These are phyloP conservation scores for Cinara cedri DNA, from an alignment of 2,888 invertebrate genomes.

Conservation along the genomic window DNA sequence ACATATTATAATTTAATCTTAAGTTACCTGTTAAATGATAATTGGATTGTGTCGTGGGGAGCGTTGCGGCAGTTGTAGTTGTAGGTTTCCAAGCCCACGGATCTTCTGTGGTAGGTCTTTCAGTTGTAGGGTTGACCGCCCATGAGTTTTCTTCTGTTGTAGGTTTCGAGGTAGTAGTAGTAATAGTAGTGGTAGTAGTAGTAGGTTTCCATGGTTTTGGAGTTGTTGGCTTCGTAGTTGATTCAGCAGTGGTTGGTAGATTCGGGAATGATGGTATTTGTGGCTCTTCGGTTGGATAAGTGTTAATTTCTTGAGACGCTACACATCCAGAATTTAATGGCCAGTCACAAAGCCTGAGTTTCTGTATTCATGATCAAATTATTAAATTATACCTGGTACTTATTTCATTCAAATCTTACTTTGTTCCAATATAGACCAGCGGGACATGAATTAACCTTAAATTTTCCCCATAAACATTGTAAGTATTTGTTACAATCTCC, in stretches of 20 bases:
- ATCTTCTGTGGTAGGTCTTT: constrained; percentile 57
- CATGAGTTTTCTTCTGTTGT: constrained; percentile 27
- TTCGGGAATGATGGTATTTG: constrained; percentile 57
- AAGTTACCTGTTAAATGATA: constrained; percentile 60
- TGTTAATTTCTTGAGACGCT: constrained; percentile 31
- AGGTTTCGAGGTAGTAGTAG: constrained; percentile 58
- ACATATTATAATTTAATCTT: not conserved
- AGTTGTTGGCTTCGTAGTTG: constrained; percentile 60
- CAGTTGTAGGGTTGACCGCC: constrained; percentile 58
- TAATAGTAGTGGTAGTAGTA: constrained; percentile 46
- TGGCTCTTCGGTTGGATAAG: constrained; percentile 32
- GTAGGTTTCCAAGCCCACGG: constrained; percentile 59
- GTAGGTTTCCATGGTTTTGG: constrained; percentile 59
- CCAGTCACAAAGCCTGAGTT: constrained; percentile 60
- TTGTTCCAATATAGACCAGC: constrained; percentile 77
- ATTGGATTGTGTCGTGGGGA: constrained; percentile 46
- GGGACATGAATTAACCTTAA: constrained; percentile 74
- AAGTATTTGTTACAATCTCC: constrained; percentile 77
- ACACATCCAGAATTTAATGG: constrained; percentile 60
- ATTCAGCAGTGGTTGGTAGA: constrained; percentile 53
- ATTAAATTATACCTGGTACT: not conserved
- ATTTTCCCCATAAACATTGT: constrained; percentile 80
- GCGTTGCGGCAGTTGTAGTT: constrained; percentile 60
- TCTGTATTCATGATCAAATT: not conserved
- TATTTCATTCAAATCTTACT: constrained; percentile 63